Conservation (phyloP, 1,140 invertebrate genomes). For the Schlechtendalia chinensis region DNA sequence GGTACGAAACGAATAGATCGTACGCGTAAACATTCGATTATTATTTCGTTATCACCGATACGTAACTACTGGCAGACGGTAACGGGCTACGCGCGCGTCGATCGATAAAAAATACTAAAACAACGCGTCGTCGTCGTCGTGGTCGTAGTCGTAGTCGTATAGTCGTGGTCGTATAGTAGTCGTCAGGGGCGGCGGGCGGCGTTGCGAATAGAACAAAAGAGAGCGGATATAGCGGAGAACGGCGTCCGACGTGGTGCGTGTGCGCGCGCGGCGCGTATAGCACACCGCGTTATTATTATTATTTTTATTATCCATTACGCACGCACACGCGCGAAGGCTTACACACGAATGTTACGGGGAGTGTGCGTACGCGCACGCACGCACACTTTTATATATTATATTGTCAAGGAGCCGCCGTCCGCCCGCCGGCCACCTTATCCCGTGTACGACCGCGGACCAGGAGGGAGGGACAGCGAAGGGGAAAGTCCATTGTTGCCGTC, state of each 20-base stretch:
- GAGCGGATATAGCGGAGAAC: constrained; percentile 32
- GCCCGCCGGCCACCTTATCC: constrained; percentile 17
- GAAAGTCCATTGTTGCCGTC: constrained; percentile 31
- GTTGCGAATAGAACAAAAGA: constrained; percentile 37
- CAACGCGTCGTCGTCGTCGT: not conserved
- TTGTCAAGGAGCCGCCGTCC: constrained; percentile 22
- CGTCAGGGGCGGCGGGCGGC: not conserved
- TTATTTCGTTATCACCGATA: too few relatives aligned
- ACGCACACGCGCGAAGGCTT: not conserved
- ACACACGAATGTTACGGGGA: constrained; percentile 6
- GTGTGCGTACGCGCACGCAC: not conserved
- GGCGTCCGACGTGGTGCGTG: not conserved
- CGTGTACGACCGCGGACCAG: not conserved
- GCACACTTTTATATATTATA: constrained; percentile 14
- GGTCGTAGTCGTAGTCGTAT: too few relatives aligned
- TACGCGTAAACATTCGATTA: too few relatives aligned
- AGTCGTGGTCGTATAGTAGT: not conserved
- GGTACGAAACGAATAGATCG: not conserved
- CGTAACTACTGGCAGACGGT: too few relatives aligned
- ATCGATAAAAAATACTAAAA: constrained; percentile 36
- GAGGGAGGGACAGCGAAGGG: not conserved
- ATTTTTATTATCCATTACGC: not conserved
- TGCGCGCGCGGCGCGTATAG: not conserved
- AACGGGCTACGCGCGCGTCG: not conserved
- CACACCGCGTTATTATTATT: constrained; percentile 7